These are phyloP conservation scores for Lissocephala sabroskyi DNA, from an alignment of 2,888 invertebrate genomes.

Conservation along the genomic window DNA sequence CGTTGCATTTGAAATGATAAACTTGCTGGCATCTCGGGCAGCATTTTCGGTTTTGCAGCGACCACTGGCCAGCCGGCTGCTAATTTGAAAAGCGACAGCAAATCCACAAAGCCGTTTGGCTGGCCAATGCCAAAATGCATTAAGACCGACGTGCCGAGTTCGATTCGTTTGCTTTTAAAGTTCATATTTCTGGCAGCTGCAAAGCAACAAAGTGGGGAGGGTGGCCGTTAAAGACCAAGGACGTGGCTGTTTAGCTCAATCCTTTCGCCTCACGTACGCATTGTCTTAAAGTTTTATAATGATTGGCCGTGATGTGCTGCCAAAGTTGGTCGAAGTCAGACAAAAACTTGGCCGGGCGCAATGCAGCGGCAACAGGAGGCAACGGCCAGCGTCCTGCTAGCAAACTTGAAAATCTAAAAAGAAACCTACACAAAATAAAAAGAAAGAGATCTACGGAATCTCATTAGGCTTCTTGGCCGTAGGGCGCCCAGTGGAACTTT, in stretches of 20 bases:
- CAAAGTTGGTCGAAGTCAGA: conserved; percentile 36
- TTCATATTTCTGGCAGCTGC: neutral
- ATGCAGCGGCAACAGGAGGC: conserved; percentile 14
- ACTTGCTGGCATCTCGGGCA: neutral
- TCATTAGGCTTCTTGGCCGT: too few relatives aligned
- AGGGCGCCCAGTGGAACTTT: too few relatives aligned
- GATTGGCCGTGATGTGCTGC: conserved; percentile 33
- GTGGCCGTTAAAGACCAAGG: neutral
- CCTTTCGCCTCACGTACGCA: conserved; percentile 30
- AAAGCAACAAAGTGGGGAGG: neutral
- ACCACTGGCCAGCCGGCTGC: neutral
- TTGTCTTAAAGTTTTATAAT: conserved; percentile 43
- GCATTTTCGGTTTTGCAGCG: neutral
- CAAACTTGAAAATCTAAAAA: too few relatives aligned
- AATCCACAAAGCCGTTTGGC: too few relatives aligned
- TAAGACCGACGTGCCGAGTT: neutral
- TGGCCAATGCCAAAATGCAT: neutral
- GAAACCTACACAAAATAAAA: too few relatives aligned
- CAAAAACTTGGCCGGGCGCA: conserved; percentile 23
- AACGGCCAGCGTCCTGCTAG: neutral
- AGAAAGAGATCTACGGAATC: too few relatives aligned
- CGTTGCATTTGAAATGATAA: conserved; percentile 22
- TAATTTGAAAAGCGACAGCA: too few relatives aligned
- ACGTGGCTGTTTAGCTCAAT: neutral
- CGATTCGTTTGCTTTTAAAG: neutral